Conservation (phyloP, 2,113 vertebrate species). For the Ochotona curzoniae region DNA sequence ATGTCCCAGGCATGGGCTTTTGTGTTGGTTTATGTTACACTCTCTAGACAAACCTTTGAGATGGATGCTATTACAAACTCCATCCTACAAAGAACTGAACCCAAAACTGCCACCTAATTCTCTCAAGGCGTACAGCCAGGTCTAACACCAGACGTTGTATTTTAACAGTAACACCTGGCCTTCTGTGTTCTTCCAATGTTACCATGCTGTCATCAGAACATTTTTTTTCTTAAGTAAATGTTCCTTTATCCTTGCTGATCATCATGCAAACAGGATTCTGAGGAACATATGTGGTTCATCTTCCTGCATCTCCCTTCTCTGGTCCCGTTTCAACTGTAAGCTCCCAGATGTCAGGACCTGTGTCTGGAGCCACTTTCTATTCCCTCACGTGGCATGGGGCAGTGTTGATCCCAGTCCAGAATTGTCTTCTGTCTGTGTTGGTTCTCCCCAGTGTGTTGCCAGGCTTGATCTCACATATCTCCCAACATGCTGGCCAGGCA, state of each 20-base stretch:
- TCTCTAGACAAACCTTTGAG: not conserved
- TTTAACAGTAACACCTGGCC: not conserved
- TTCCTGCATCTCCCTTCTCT: not conserved
- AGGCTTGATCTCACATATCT: not conserved
- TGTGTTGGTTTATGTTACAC: not conserved
- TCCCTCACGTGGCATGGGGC: too few species aligned
- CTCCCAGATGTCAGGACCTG: not conserved
- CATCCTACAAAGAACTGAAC: not conserved
- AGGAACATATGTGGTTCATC: not conserved
- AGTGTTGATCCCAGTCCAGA: not conserved
- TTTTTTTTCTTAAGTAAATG: not conserved
- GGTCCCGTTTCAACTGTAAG: not conserved
- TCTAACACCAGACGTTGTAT: not conserved
- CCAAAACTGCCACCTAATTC: not conserved
- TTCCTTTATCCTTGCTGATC: not conserved
- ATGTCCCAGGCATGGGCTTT: not conserved
- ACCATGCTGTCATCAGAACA: not conserved
- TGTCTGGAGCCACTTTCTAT: not conserved
- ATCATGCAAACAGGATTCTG: not conserved
- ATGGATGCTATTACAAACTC: not conserved
- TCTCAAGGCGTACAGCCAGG: not conserved
- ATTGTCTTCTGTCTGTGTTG: fast-evolving
- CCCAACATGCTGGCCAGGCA: not conserved
- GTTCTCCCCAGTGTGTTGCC: not conserved
- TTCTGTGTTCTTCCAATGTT: not conserved